Evolutionary conservation across 2,888 invertebrate species (phyloP).

Genomic region (Drosophila infuscata): DNA sequence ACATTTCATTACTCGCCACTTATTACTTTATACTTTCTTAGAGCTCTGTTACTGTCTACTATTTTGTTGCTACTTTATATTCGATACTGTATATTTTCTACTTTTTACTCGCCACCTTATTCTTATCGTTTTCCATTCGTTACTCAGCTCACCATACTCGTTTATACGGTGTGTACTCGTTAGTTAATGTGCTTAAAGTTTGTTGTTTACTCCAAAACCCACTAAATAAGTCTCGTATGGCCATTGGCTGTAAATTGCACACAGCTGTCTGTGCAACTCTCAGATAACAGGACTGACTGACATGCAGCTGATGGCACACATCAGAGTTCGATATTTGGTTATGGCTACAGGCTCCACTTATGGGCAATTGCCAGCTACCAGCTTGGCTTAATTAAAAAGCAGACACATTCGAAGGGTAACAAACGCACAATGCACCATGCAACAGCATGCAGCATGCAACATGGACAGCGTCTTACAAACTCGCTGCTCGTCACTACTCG

Average conservation of each 20-base stretch:
- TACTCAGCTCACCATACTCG: background rate
- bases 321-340: constrained; percentile 34
- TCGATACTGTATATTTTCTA: background rate
- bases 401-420: constrained; percentile 45
- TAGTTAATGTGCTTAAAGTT: background rate
- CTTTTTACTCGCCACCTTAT: background rate
- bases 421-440: background rate
- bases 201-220: background rate
- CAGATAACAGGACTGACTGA: constrained; percentile 3
- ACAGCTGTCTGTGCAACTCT: background rate
- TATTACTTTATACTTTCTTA: background rate
- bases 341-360: constrained; percentile 39
- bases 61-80: background rate
- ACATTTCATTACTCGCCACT: too few species aligned
- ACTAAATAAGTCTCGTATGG: background rate
- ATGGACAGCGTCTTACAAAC: background rate
- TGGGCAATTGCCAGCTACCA: constrained; percentile 37
- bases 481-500: constrained; percentile 17
- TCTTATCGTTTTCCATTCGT: background rate
- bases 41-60: background rate
- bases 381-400: constrained; percentile 68
- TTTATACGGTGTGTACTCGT: background rate
- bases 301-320: constrained; percentile 59
- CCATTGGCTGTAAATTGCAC: background rate
- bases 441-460: background rate